These are phyloP conservation scores for Brachypteracias leptosomus DNA, from an alignment of 2,113 vertebrate genomes.

Conservation along the genomic window DNA sequence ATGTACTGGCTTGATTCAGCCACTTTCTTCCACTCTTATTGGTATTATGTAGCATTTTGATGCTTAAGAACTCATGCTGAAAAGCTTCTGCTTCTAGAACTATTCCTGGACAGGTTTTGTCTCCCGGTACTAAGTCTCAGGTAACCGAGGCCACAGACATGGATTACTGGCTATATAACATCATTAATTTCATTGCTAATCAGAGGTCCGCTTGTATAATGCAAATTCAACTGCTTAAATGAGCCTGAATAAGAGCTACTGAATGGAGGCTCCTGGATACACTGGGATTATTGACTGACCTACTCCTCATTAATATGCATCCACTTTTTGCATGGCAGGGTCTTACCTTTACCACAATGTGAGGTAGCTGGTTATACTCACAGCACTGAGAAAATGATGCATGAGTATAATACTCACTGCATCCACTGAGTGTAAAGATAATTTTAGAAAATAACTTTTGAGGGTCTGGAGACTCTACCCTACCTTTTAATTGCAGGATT, in stretches of 20 bases:
- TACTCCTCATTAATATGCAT: not conserved
- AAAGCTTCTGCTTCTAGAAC: not conserved
- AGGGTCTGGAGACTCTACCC: not conserved
- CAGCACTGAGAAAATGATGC: not conserved
- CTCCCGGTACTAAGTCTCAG: not conserved
- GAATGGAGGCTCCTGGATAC: not conserved
- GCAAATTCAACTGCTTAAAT: not conserved
- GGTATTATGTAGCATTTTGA: not conserved
- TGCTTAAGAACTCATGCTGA: not conserved
- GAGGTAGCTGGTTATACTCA: not conserved
- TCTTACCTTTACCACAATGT: not conserved
- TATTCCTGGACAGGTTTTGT: not conserved
- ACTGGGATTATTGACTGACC: not conserved
- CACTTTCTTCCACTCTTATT: not conserved
- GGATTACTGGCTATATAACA: not conserved
- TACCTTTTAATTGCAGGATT: not conserved
- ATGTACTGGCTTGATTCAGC: not conserved
- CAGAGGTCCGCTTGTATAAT: not conserved
- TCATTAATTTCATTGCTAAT: not conserved
- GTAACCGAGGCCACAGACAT: fast-evolving
- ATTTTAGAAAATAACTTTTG: not conserved
- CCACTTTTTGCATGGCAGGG: not conserved
- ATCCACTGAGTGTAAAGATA: not conserved
- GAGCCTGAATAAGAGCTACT: not conserved
- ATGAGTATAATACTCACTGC: not conserved